Evolutionary conservation across 2,113 vertebrate genomes (phyloP).

Genomic region (Myotis brandtii): DNA sequence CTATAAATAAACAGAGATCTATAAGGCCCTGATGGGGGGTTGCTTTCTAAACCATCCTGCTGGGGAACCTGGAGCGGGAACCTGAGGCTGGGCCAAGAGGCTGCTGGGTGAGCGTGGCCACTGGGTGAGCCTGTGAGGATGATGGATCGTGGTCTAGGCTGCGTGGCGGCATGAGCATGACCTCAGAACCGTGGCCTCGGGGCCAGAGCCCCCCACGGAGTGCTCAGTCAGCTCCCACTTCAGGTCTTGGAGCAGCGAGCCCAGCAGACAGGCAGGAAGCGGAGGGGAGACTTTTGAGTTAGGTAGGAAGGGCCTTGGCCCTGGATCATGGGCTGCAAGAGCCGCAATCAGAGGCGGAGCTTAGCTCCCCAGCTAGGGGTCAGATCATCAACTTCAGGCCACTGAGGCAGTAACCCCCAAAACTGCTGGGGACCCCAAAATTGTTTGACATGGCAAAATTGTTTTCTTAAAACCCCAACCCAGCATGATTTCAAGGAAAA

Average conservation of each 20-base stretch:
- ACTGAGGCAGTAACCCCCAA: neutral
- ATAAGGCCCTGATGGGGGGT: neutral
- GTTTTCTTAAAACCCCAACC: constrained; percentile 9
- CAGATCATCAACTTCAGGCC: neutral
- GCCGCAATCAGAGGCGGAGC: too few relatives aligned
- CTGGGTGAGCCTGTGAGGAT: neutral
- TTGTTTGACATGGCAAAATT: neutral
- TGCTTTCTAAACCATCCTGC: neutral
- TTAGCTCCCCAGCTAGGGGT: neutral
- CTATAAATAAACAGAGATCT: neutral
- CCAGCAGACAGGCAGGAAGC: neutral
- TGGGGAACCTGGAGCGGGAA: accelerated
- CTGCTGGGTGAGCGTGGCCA: neutral
- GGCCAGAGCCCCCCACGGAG: accelerated
- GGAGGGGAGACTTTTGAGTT: neutral
- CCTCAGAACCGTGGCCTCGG: neutral
- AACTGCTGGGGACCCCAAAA: neutral
- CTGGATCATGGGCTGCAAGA: neutral
- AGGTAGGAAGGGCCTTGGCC: neutral
- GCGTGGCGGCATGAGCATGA: too few relatives aligned
- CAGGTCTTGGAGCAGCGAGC: neutral
- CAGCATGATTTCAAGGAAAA: constrained; percentile 36
- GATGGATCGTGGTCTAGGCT: too few relatives aligned
- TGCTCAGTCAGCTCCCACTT: neutral
- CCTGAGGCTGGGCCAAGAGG: neutral